These are phyloP conservation scores for Echiichthys vipera DNA, from an alignment of 2,797 vertebrate genomes.

Conservation along the genomic window DNA sequence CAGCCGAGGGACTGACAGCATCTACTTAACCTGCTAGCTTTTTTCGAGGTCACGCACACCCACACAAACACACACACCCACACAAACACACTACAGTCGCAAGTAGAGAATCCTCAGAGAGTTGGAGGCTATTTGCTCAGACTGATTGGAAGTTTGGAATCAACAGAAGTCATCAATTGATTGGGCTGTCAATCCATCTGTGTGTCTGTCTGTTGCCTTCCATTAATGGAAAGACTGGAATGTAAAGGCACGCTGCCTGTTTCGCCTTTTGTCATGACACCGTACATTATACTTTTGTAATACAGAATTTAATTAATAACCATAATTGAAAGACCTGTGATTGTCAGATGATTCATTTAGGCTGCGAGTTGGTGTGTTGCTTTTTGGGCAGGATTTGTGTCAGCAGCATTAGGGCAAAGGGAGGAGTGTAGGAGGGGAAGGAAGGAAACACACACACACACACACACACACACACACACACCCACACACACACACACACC, in stretches of 20 bases:
- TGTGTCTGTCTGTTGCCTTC: background rate
- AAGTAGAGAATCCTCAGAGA: constrained; percentile 40
- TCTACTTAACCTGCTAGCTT: constrained; percentile 52
- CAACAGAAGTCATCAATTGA: constrained; percentile 24
- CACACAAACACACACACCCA: constrained; percentile 39
- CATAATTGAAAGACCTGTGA: background rate
- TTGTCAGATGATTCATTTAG: constrained; percentile 7
- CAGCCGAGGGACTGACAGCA: constrained; percentile 22
- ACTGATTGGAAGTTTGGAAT: constrained; percentile 52
- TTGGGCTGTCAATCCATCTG: constrained; percentile 2
- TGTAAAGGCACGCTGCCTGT: constrained; percentile 3
- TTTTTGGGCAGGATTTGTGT: constrained; percentile 41
- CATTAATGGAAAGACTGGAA: constrained; percentile 18
- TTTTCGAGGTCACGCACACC: constrained; percentile 29
- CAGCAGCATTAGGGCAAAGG: constrained; percentile 42
- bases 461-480: background rate
- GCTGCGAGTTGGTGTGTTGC: constrained; percentile 2
- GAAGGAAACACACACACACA: constrained; percentile 42
- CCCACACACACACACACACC: constrained; percentile 8
- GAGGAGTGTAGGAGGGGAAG: constrained; percentile 24
- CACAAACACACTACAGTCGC: background rate
- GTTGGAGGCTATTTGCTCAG: constrained; percentile 39
- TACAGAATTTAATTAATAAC: background rate
- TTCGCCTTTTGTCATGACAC: background rate
- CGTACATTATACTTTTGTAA: too few species aligned